Evolutionary conservation across 1,140 invertebrate species (phyloP), one percentile per base, ranked within the genome.

Genomic region (Sycophaga agraensis): DNA sequence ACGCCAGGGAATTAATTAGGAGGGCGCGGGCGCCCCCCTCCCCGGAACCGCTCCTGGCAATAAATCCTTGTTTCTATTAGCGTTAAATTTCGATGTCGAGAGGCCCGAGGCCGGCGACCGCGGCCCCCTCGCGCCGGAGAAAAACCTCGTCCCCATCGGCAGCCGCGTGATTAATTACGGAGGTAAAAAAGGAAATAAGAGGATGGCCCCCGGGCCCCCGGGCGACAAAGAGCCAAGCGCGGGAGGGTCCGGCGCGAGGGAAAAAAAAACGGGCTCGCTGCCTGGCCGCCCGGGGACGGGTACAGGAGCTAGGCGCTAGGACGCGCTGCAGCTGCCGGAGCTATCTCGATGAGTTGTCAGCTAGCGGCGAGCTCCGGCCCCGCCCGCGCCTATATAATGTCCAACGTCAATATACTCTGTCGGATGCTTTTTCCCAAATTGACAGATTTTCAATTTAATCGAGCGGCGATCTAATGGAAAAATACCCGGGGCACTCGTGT

Each of bases 391-490:
- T 79, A 75, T 78, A 75, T 78, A 76, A 79, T 77, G 76, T 75
- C 70, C 69, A 72, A 73, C 71, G 74, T 77, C 78, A 71, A 79
- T 79, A 78, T 76, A 76, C 76, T 69, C 74, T 73, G 73, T 75
- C 73, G 69, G 75, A 75, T 76, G 74, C 73, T 78, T 78, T 79
- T 80, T 79, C 71, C 72, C 73, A 75, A 81, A 81, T 78, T 79
- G 79, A 81, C 79, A 79, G 79, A 79, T 80, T 80, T 79, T 81
- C 79, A 78, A 79, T 81, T 78, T 75, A 78, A 80, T 79, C 78
- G 74, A 80, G 74, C 74, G 73, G 67, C 75, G 74, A 79, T 80
- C 75, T 78, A 79, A 81, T 79, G 79, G 79, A 78, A 78, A 80
- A 78, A 79, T 79, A 74, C 75, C 68, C 72, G 72, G 73, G 77